Evolutionary conservation across 2,113 vertebrate genomes (phyloP).

Genomic region (Saguinus midas): DNA sequence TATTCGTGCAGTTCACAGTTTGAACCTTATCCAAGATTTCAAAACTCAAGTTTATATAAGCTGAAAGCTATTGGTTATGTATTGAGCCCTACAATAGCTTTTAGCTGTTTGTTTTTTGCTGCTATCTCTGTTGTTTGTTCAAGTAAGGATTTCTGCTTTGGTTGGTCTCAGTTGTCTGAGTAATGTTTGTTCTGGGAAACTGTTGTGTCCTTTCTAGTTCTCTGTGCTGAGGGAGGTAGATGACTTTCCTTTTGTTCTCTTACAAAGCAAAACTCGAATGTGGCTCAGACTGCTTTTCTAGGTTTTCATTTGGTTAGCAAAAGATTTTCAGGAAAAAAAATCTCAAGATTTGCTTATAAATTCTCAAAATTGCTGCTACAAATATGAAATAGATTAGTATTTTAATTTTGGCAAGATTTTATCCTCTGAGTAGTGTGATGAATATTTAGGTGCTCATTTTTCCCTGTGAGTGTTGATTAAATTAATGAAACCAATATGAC

Average conservation of each 20-base stretch:
- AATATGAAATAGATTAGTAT: constrained; percentile 71
- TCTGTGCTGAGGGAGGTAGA: neutral
- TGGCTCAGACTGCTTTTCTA: constrained; percentile 19
- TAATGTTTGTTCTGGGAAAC: constrained; percentile 21
- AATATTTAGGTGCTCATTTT: constrained; percentile 62
- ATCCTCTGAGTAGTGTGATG: constrained; percentile 53
- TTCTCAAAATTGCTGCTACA: constrained; percentile 69
- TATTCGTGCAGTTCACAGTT: neutral
- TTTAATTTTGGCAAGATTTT: constrained; percentile 72
- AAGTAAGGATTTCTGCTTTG: constrained; percentile 59
- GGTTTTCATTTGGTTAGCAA: constrained; percentile 30
- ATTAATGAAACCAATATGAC: constrained; percentile 78
- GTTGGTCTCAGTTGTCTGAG: constrained; percentile 12
- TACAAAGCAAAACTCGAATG: constrained; percentile 2
- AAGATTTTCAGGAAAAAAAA: constrained; percentile 45
- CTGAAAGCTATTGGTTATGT: neutral
- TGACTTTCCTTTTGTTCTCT: constrained; percentile 1
- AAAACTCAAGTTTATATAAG: constrained; percentile 39
- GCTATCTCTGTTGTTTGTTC: constrained; percentile 57
- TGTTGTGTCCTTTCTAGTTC: neutral
- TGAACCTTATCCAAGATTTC: neutral
- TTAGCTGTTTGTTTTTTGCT: constrained; percentile 55
- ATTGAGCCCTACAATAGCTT: neutral
- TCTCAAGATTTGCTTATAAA: constrained; percentile 57
- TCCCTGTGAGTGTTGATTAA: constrained; percentile 71